These are phyloP conservation scores for Agrotis exclamationis DNA, from an alignment of 2,888 invertebrate genomes.

Conservation along the genomic window DNA sequence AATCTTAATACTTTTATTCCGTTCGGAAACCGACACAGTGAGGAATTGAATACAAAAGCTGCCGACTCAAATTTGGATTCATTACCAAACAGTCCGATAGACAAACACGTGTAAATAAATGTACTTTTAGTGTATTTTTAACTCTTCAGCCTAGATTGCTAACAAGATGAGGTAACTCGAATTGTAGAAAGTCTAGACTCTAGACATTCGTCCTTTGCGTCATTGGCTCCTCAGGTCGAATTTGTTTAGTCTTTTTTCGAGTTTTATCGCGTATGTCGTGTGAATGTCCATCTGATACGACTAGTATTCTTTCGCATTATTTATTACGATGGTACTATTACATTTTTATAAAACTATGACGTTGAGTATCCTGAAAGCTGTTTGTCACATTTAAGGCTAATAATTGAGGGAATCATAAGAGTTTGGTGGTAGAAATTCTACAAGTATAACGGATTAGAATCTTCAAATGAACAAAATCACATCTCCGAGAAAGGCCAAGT, in stretches of 20 bases:
- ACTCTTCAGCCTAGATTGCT: neutral
- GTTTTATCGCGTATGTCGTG: slow-evolving; percentile 35
- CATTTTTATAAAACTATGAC: slow-evolving; percentile 1
- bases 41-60: neutral
- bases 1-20: slow-evolving; percentile 10
- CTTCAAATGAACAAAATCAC: too few relatives aligned
- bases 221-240: slow-evolving; percentile 22
- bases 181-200: slow-evolving; percentile 54
- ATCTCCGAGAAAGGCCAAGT: neutral
- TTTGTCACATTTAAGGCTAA: neutral
- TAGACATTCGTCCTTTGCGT: slow-evolving; percentile 54
- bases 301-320: slow-evolving; percentile 17
- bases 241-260: slow-evolving; percentile 49
- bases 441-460: too few relatives aligned
- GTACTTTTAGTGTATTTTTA: neutral
- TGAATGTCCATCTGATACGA: slow-evolving; percentile 45
- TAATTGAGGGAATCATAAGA: neutral
- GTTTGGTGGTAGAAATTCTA: too few relatives aligned
- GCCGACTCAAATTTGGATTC: neutral
- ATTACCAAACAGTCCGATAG: neutral
- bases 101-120: neutral
- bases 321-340: neutral
- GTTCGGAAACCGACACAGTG: neutral
- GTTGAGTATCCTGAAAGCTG: neutral
- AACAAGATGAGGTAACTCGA: slow-evolving; percentile 35